Conservation (phyloP, 1,140 invertebrate species). For the Drosophila yakuba region DNA sequence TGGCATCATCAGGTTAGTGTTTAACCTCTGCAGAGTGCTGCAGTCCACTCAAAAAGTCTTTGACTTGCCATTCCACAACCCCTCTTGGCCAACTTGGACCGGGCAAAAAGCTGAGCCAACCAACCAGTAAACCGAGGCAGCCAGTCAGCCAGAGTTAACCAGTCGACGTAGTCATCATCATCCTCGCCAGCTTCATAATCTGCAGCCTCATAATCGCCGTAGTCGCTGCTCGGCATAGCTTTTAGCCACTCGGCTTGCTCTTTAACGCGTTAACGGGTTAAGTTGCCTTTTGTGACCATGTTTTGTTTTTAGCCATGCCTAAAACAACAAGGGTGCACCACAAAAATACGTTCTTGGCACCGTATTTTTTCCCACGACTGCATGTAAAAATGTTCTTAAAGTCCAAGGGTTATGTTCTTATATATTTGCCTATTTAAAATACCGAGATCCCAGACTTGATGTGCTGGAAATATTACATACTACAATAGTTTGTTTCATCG, state of each 20-base stretch:
- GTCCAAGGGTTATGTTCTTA: too few species aligned
- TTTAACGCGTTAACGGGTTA: constrained; percentile 81
- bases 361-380: neutral
- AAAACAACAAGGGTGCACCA: constrained; percentile 43
- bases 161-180: constrained; percentile 32
- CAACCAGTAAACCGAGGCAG: constrained; percentile 64
- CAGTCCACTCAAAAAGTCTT: constrained; percentile 80
- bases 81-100: constrained; percentile 30
- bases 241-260: constrained; percentile 80
- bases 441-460: too few species aligned
- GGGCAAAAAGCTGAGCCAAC: constrained; percentile 42
- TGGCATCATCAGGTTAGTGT: constrained; percentile 73
- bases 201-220: neutral
- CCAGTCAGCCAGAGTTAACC: constrained; percentile 63
- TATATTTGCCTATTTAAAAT: too few species aligned
- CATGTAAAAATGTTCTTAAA: neutral
- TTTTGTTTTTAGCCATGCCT: constrained; percentile 53
- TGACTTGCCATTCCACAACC: constrained; percentile 55
- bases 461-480: neutral
- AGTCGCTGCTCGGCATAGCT: constrained; percentile 52
- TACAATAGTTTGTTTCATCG: too few species aligned
- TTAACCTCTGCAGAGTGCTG: constrained; percentile 75
- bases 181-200: neutral
- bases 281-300: constrained; percentile 70
- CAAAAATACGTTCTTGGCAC: neutral